phyloP scores from a whole-genome alignment of 2,113 vertebrate species.

The Mirounga angustirostris region DNA sequence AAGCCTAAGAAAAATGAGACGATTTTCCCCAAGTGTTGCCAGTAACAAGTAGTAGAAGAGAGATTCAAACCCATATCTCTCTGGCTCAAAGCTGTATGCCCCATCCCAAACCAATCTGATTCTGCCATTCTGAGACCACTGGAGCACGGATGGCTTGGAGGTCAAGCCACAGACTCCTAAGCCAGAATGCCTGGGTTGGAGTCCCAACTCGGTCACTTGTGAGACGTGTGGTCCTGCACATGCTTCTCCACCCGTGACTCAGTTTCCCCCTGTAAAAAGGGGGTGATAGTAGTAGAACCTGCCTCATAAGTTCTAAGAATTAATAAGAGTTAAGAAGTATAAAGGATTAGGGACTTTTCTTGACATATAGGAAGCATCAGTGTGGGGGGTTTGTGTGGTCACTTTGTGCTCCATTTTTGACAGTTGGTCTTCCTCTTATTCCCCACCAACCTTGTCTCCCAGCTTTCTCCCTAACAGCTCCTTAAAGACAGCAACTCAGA shows the following conservation, averaged over 20 bases:
- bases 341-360: not conserved
- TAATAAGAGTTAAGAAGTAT: not conserved
- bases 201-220: not conserved
- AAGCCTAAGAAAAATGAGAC: not conserved
- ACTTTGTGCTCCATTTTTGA: not conserved
- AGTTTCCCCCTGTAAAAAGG: not conserved
- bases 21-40: not conserved
- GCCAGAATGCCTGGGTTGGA: not conserved
- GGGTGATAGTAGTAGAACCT: not conserved
- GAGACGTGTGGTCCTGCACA: not conserved
- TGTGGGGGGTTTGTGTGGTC: not conserved
- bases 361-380: not conserved
- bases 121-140: not conserved
- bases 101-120: not conserved
- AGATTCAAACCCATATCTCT: not conserved
- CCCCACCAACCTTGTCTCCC: not conserved
- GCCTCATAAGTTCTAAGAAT: not conserved
- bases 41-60: not conserved
- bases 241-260: not conserved
- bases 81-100: not conserved
- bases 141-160: not conserved
- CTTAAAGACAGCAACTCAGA: not conserved
- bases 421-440: not conserved
- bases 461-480: not conserved
- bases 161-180: not conserved